Evolutionary conservation across 2,888 invertebrate genomes (phyloP).

Genomic region (Cabera pusaria): DNA sequence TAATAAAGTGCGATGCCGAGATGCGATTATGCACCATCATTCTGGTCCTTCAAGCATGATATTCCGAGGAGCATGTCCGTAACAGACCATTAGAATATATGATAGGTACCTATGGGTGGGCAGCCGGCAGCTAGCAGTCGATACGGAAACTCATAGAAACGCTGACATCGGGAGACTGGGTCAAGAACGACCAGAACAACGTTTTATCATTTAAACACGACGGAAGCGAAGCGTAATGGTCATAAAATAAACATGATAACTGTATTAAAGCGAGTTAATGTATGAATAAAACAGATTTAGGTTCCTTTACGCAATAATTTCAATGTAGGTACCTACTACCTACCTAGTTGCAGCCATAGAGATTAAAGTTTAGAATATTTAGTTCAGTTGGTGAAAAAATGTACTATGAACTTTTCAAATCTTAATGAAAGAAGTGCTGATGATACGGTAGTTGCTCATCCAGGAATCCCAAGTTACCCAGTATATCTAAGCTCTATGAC

Average conservation of each 20-base stretch:
- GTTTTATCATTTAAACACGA: slow-evolving; percentile 49
- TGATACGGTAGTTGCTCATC: too few relatives aligned
- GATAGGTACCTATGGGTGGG: too few relatives aligned
- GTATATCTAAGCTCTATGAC: too few relatives aligned
- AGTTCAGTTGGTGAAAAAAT: too few relatives aligned
- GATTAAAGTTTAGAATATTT: too few relatives aligned
- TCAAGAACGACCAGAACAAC: slow-evolving; percentile 62
- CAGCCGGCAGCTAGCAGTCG: too few relatives aligned
- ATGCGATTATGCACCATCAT: slow-evolving; percentile 7
- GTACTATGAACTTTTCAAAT: too few relatives aligned
- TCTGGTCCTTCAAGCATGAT: slow-evolving; percentile 20
- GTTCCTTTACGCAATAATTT: too few relatives aligned
- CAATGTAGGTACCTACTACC: too few relatives aligned
- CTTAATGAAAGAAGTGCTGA: too few relatives aligned
- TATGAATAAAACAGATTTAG: slow-evolving; percentile 12
- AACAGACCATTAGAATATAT: slow-evolving; percentile 13
- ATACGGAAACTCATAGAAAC: slow-evolving; percentile 44
- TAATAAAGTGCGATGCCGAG: slow-evolving; percentile 2
- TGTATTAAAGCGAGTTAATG: slow-evolving; percentile 29
- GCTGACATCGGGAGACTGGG: slow-evolving; percentile 55
- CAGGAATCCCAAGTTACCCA: too few relatives aligned
- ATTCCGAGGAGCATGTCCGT: slow-evolving; percentile 12
- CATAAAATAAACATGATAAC: slow-evolving; percentile 37
- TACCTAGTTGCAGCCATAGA: too few relatives aligned
- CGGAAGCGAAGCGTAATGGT: slow-evolving; percentile 42